A percentile compares a stretch with the other conserved stretches of the same genome.
Conservation (phyloP, 1,140 invertebrate species). For the Lethrus apterus region DNA sequence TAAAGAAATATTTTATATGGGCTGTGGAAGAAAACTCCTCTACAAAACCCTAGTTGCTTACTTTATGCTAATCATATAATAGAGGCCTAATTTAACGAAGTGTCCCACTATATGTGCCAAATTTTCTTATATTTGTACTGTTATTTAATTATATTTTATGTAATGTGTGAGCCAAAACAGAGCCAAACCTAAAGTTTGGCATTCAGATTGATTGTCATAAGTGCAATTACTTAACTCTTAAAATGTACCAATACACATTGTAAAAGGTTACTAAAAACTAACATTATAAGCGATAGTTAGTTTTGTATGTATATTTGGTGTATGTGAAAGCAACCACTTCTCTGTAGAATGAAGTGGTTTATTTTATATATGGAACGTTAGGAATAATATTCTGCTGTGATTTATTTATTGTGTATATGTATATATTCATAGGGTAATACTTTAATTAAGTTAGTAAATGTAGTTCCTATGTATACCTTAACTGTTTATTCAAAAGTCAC, state of each 20-base stretch:
- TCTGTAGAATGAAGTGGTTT: neutral
- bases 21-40: too few relatives aligned
- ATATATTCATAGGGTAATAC: constrained; percentile 11
- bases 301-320: neutral
- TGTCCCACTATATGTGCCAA: constrained; percentile 8
- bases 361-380: neutral
- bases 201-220: constrained; percentile 9
- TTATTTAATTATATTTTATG: neutral
- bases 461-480: constrained; percentile 9
- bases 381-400: constrained; percentile 27
- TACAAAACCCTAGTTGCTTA: too few relatives aligned
- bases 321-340: neutral
- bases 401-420: constrained; percentile 29
- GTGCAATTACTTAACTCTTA: constrained; percentile 16
- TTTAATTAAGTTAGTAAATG: constrained; percentile 11
- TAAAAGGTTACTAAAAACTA: neutral
- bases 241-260: neutral
- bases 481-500: too few relatives aligned
- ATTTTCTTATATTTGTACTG: constrained; percentile 9
- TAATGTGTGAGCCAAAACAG: neutral
- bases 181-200: neutral
- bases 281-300: too few relatives aligned
- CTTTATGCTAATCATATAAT: too few relatives aligned
- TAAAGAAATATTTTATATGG: too few relatives aligned
- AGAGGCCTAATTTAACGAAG: too few relatives aligned